Base-by-base conservation (phyloP, 2,113 vertebrate species). In the Paratilapia polleni region DNA sequence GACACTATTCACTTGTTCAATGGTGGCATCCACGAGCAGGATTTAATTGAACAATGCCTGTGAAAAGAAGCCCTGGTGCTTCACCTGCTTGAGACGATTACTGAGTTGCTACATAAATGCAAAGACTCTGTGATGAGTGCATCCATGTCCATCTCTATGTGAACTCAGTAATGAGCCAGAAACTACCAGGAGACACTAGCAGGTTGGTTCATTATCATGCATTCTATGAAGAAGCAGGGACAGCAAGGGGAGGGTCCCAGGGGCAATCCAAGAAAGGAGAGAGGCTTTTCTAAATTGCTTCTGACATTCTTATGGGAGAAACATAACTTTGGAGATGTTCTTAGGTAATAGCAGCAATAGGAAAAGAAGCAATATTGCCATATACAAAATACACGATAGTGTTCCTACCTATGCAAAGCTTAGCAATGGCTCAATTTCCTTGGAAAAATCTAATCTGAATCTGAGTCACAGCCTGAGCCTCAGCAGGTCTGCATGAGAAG, bases 171-270 rank as follows among this genome's bases (percentile, higher is more conserved):
- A 92, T 88, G 82, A 92, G 87, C 78, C 86, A 66, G 78, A 74
- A 80, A 82, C 57, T 84, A 70, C 77, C 75, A 62, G 36, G 54
- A 66, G 76, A 89, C 56, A 76, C 61, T 15, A 74, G 81, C 49
- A 68, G 82, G 58, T 86, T 87, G 17, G 73, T 86, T 93, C 87
- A 89, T 92, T 93, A 83, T 77, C 87, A 89, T 92, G 90, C 92
- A 91, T 79, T 38, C 83, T 80, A 81, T 86, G 77, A 80, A 84
- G 83, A 86, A 36, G 64, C 81, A 81, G 38, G 80, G 74, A 89
- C 82, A 77, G 82, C 77, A 63, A 70, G 82, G 82, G 82, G 78
- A 14, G 31, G 38, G 34, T 88, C 90, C 83, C 81, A 41, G 59
- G 76, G 86, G 84, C 80, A 26, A 74, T 73, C 90, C 83, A 63